Evolutionary conservation across 2,888 invertebrate species (phyloP), one percentile per base, ranked within the genome.

Genomic region (Cepaea hortensis): DNA sequence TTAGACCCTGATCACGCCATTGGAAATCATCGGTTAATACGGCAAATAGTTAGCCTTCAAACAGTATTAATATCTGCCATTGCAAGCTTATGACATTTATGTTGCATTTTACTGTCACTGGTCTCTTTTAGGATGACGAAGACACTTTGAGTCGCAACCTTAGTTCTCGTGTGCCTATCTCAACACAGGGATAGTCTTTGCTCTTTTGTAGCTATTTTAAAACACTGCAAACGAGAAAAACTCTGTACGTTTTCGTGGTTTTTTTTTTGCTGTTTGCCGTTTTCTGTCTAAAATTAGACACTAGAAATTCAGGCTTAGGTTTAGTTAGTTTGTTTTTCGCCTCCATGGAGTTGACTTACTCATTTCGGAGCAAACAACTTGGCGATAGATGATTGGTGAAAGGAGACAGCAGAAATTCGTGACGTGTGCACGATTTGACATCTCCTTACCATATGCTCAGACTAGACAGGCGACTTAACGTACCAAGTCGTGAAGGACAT

Each of bases 361-460:
- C 77, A 23, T 79, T 23, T 55, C n/a, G 35, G 23, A 18, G n/a
- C 61, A 79, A 79, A 79, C 48, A 79, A 48, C 23, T 18, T n/a
- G n/a, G 3, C 23, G 61, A n/a, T 4, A 61, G 9, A 11, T 15
- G 61, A 79, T 79, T 79, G 77, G 77, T 23, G n/a, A 23, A 23
- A 61, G 11, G 4, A n/a, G 77, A 13, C 61, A 79, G 55, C 77
- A 79, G 11, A 79, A 61, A 61, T n/a, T 79, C 7, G 61, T 79
- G 77, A 79, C 77, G 77, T 79, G 3, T 79, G n/a, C 77, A 61
- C 77, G n/a, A 3, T 55, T 15, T 79, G 61, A 79, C 77, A 79
- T 79, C 15, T 23, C 23, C 7, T 79, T n/a, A 18, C n/a, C 20
- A 13, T 48, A 79, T 79, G 6, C 23, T 9, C 77, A 23, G 61